phyloP scores from a whole-genome alignment of 2,113 vertebrate genomes.

The Rhizomys pruinosus region DNA sequence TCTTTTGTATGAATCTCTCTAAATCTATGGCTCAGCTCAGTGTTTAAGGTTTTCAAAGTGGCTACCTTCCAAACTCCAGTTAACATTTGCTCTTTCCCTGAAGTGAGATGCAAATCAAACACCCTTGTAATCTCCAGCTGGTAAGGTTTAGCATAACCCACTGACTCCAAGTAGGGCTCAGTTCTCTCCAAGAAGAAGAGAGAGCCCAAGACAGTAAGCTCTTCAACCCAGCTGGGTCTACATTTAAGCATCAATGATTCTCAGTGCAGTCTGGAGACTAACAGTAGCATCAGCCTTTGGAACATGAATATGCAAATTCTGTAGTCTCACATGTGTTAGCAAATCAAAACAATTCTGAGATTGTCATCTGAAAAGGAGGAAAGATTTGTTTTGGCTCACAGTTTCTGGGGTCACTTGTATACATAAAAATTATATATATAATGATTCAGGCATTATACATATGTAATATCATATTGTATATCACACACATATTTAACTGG shows the following conservation, averaged over 20 bases:
- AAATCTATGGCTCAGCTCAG: conserved; percentile 36
- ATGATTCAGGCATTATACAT: too few relatives aligned
- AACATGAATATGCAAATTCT: background rate
- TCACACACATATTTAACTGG: background rate
- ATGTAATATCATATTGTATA: background rate
- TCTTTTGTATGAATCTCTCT: background rate
- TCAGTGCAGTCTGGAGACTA: background rate
- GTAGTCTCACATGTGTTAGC: background rate
- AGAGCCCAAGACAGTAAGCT: background rate
- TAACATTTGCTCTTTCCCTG: conserved; percentile 68
- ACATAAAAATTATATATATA: background rate
- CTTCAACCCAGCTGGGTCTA: conserved; percentile 29
- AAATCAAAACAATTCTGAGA: background rate
- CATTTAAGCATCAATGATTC: conserved; percentile 11
- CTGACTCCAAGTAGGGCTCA: background rate
- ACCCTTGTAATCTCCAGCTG: conserved; percentile 32
- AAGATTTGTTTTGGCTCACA: background rate
- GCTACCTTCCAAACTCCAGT: conserved; percentile 45
- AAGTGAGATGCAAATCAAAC: conserved; percentile 40
- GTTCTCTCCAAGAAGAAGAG: background rate
- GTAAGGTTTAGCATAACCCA: conserved; percentile 48
- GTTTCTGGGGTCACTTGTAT: background rate
- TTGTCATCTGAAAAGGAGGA: background rate
- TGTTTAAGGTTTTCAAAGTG: conserved; percentile 60
- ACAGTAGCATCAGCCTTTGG: background rate